Conservation (phyloP, 2,113 vertebrate species). For the Dolichallabes microphthalmus region DNA sequence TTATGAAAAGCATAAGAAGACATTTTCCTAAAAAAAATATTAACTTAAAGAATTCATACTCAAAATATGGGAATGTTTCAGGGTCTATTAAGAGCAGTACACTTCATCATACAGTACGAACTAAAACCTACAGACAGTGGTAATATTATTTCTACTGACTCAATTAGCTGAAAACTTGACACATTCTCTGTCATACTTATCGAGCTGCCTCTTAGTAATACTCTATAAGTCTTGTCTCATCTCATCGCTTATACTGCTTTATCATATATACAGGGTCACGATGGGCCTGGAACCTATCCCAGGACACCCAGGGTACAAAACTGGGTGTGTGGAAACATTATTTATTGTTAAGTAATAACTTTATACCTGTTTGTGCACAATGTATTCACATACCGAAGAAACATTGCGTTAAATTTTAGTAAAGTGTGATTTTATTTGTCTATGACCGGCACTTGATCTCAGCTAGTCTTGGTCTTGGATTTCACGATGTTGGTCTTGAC, state of each 20-base stretch:
- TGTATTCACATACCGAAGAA: neutral
- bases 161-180: neutral
- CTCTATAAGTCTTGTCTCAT: no score
- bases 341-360: no score
- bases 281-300: no score
- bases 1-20: slow-evolving; percentile 35
- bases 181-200: neutral
- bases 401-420: neutral
- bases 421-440: neutral
- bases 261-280: no score
- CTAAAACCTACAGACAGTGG: neutral
- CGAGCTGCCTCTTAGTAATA: neutral
- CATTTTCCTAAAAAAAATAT: slow-evolving; percentile 34
- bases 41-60: neutral
- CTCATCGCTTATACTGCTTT: no score
- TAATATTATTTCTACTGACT: neutral
- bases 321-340: no score
- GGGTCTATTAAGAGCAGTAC: neutral
- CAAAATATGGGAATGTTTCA: slow-evolving; percentile 10
- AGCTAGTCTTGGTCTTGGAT: neutral
- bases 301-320: no score
- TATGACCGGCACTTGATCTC: neutral
- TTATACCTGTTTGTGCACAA: neutral
- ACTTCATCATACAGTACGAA: neutral
- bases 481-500: neutral